Conservation (phyloP, 2,888 invertebrate genomes). For the Cepaea hortensis region DNA sequence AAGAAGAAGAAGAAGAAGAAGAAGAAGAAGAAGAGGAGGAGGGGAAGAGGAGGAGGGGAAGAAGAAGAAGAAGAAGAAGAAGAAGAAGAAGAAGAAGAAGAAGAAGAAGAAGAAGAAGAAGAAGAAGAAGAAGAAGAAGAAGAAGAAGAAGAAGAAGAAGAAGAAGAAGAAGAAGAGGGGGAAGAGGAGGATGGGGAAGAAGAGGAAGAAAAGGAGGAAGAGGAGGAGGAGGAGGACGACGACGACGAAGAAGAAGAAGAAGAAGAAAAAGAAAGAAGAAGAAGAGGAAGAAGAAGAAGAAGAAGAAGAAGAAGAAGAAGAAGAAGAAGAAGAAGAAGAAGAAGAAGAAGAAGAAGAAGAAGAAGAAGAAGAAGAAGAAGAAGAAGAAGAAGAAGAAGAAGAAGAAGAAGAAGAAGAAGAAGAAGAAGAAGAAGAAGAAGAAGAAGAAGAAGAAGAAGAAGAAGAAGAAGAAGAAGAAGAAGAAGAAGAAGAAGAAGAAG, state of each 20-base stretch:
- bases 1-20: not conserved
- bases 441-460: not conserved
- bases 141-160: not conserved
- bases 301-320: not conserved
- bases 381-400: not conserved
- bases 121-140: not conserved
- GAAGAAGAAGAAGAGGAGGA: not conserved
- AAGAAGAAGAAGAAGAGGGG: not conserved
- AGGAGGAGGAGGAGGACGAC: not conserved
- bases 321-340: not conserved
- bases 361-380: not conserved
- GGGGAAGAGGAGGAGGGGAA: too few relatives aligned
- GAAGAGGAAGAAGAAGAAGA: not conserved
- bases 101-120: not conserved
- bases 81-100: slow-evolving; percentile 7
- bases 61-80: not conserved
- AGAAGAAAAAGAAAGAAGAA: not conserved
- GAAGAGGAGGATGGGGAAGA: not conserved
- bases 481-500: slow-evolving; percentile 22
- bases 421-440: not conserved
- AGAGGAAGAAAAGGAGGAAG: not conserved
- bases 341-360: not conserved
- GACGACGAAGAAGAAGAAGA: not conserved
- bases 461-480: not conserved
- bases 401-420: not conserved